Percentiles rank a stretch among this genome's conserved stretches.
These are phyloP conservation scores for Ctenochaetus hawaiiensis DNA, from an alignment of 2,797 vertebrate species.

Conservation along the genomic window DNA sequence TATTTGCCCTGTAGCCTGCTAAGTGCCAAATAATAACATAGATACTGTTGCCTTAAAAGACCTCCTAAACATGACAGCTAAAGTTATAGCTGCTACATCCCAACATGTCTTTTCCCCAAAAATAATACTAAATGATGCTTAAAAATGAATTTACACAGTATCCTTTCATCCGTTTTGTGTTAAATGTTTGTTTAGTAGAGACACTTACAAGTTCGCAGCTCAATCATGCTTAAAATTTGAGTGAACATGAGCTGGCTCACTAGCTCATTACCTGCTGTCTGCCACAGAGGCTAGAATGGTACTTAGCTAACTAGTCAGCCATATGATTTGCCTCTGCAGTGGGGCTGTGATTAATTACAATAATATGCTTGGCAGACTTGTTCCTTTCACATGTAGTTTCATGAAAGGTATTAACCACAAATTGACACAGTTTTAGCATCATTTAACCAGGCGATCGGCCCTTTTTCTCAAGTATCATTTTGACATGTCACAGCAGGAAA, in stretches of 20 bases:
- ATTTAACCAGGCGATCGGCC: neutral
- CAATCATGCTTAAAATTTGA: neutral
- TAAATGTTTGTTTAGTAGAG: neutral
- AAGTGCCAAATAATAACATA: neutral
- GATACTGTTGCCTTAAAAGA: neutral
- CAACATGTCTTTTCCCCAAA: neutral
- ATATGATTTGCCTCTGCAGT: neutral
- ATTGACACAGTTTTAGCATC: neutral
- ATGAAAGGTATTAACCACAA: neutral
- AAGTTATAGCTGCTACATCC: neutral
- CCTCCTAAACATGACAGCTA: neutral
- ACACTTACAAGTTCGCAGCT: neutral
- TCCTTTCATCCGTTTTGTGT: neutral
- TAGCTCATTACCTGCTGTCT: neutral
- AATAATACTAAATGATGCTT: neutral
- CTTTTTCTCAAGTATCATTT: neutral
- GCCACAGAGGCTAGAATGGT: neutral
- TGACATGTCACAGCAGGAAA: neutral
- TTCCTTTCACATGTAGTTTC: neutral
- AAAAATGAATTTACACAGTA: neutral
- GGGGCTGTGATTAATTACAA: neutral
- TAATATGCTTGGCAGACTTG: neutral
- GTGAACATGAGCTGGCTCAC: neutral
- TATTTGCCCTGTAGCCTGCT: neutral
- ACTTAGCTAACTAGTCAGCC: neutral